phyloP scores from a whole-genome alignment of 2,113 vertebrate genomes.

The Cyphomyrus plagiostoma region DNA sequence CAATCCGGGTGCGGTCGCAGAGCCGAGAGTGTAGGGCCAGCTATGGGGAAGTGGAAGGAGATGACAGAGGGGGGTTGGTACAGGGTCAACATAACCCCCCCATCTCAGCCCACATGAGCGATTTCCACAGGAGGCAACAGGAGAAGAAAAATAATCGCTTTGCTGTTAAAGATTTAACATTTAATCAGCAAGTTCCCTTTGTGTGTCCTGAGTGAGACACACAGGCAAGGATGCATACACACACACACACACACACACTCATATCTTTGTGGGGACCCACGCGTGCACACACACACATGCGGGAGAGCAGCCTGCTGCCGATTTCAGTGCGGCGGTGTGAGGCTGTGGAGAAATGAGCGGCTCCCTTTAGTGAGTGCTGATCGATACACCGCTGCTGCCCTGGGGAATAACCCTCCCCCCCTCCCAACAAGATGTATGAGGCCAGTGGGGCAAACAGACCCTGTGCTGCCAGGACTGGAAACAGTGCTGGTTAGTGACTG shows the following conservation, averaged over 20 bases:
- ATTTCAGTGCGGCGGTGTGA: background rate
- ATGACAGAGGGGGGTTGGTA: background rate
- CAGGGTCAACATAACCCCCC: background rate
- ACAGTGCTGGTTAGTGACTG: constrained; percentile 57
- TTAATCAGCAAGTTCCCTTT: background rate
- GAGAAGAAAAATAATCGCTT: constrained; percentile 8
- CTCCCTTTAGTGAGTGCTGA: constrained; percentile 46
- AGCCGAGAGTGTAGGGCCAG: constrained; percentile 68
- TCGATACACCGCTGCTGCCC: constrained; percentile 48
- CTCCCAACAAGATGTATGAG: constrained; percentile 32
- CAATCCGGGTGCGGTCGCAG: constrained; percentile 63
- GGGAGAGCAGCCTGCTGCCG: background rate
- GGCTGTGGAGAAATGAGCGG: background rate
- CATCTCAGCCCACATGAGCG: constrained; percentile 6
- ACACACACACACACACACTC: background rate
- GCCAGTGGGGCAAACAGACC: constrained; percentile 53
- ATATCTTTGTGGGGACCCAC: background rate
- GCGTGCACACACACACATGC: background rate
- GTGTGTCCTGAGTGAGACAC: background rate
- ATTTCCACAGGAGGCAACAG: background rate
- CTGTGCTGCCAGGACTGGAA: constrained; percentile 61
- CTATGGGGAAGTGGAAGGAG: constrained; percentile 38
- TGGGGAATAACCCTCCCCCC: constrained; percentile 25
- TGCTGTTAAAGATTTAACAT: constrained; percentile 2
- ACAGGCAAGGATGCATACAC: background rate